These are phyloP conservation scores for Threskiornis aethiopicus DNA, from an alignment of 2,797 vertebrate genomes.

Conservation along the genomic window DNA sequence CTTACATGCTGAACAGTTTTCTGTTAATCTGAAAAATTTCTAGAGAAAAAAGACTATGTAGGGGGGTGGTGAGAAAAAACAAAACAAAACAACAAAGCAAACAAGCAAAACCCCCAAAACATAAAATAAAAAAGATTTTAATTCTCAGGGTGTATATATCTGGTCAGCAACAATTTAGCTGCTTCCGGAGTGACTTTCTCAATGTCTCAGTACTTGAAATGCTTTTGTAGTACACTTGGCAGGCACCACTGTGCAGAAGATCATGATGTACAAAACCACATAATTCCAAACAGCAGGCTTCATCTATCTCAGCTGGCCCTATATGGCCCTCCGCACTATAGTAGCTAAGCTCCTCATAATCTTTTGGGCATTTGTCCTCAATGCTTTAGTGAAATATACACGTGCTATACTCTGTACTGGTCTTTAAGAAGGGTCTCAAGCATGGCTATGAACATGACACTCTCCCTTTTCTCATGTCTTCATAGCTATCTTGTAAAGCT, in stretches of 20 bases:
- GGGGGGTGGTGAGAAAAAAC: background rate
- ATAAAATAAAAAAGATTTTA: background rate
- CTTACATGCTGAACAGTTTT: background rate
- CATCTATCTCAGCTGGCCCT: background rate
- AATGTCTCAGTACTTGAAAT: background rate
- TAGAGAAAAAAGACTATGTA: background rate
- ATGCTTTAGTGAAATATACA: background rate
- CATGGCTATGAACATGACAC: background rate
- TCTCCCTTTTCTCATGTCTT: background rate
- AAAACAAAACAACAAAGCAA: background rate
- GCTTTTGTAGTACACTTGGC: slow-evolving; percentile 17
- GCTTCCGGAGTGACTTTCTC: background rate
- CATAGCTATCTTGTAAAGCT: background rate
- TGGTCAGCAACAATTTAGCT: background rate
- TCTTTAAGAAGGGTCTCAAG: background rate
- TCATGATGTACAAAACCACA: background rate
- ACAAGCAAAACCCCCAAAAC: background rate
- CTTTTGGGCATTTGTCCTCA: background rate
- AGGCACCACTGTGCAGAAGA: background rate
- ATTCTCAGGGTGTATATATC: background rate
- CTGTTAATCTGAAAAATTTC: background rate
- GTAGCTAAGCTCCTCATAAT: background rate
- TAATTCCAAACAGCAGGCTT: slow-evolving; percentile 1
- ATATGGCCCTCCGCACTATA: background rate
- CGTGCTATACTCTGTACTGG: background rate